These are phyloP conservation scores for Apodemia duryi DNA, from an alignment of 2,888 invertebrate genomes.

Conservation along the genomic window DNA sequence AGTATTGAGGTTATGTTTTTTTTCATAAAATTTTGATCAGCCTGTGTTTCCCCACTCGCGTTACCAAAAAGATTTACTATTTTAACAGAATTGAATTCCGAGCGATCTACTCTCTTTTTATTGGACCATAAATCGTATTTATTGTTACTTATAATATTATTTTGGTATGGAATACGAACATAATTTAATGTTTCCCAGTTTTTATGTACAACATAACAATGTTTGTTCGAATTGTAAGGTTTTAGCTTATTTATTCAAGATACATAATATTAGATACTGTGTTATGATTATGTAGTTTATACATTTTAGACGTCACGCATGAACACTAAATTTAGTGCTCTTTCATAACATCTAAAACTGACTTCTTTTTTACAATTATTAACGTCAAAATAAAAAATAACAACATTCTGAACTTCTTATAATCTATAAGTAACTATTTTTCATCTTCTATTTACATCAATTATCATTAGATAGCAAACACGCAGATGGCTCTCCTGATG, in stretches of 20 bases:
- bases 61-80: conserved; percentile 28
- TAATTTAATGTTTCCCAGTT: conserved; percentile 31
- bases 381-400: too few species aligned
- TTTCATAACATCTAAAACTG: too few species aligned
- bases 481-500: too few species aligned
- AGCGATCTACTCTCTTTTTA: conserved; percentile 38
- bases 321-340: too few species aligned
- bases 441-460: too few species aligned
- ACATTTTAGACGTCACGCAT: too few species aligned
- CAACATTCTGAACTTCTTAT: too few species aligned
- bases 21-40: conserved; percentile 5
- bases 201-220: conserved; percentile 20
- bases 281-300: too few species aligned
- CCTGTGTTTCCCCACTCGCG: background rate
- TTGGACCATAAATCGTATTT: conserved; percentile 40
- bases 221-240: conserved; percentile 18
- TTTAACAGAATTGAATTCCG: conserved; percentile 35
- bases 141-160: conserved; percentile 37
- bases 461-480: too few species aligned
- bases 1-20: conserved; percentile 18
- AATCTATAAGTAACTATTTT: too few species aligned
- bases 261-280: too few species aligned
- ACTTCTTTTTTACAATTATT: too few species aligned
- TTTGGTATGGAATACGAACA: conserved; percentile 31
- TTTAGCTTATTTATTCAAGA: background rate